Base-by-base conservation (phyloP, 1,140 invertebrate species). In the Oreohelix idahoensis region DNA sequence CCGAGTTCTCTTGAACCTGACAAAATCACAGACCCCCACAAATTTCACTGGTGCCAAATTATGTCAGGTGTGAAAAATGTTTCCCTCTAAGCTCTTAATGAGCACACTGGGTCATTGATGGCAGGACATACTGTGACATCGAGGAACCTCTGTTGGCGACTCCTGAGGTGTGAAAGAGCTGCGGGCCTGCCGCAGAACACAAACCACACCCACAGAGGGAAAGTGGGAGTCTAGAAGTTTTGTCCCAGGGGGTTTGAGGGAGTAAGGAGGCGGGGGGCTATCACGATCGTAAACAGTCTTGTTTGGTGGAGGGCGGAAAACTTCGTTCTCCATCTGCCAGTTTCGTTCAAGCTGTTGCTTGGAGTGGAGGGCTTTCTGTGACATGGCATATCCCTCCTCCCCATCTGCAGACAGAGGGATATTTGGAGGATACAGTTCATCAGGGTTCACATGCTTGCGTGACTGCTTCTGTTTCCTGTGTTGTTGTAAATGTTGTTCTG, bases 251-350 rank as follows among this genome's bases (percentile, higher is more conserved):
- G 84, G 80, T 17, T 13, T 79, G 32, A 78, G 94, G 73, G 94
- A 95, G 84, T 94, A 92, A 87, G 95, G 95, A 88, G 95, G 95
- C 45, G 95, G 95, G 73, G 94, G 94, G 84, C 94, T 94, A 86
- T 95, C 94, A 83, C 94, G 94, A 86, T 95, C 95, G 88, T 94
- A 94, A 45, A 95, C 94, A 53, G 95, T 96, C 87, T 94, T 94
- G 87, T 96, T 96, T 32, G 95, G 95, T 38, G 95, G 95, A 79
- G 95, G 94, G 85, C 95, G 93, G 84, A 96, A 94, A 86, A 95
- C 95, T 89, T 95, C 94, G 88, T 95, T 94, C 90, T 95, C 95
- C 81, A 94, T 87, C 94, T 94, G 91, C 75, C 75, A 78, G 75
- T 58, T 78, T 36, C n/a, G 32, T 20, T 49, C 42, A 15, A 70